A percentile compares a stretch with the other conserved stretches of the same genome.
Conservation (phyloP, 2,797 vertebrate species). For the Phalanger gymnotis region DNA sequence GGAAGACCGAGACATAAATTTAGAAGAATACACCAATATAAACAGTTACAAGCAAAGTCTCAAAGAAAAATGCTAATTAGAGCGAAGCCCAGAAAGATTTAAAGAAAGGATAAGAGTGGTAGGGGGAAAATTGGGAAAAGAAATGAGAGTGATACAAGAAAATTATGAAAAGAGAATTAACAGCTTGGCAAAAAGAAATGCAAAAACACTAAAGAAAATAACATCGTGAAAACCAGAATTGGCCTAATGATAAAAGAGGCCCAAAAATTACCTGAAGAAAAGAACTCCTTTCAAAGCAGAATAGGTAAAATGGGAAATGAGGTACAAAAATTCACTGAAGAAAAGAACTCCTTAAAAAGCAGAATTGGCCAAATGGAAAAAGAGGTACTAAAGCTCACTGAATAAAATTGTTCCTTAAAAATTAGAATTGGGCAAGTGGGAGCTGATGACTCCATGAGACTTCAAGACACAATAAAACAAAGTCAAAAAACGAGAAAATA, state of each 20-base stretch:
- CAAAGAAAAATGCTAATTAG: neutral
- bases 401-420: neutral
- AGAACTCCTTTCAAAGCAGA: neutral
- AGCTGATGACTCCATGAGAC: neutral
- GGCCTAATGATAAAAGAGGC: neutral
- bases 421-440: neutral
- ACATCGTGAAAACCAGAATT: neutral
- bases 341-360: neutral
- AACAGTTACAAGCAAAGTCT: neutral
- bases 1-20: neutral
- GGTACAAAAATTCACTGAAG: no score
- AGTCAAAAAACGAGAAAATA: neutral
- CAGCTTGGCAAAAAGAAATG: neutral
- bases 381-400: no score
- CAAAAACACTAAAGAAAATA: neutral
- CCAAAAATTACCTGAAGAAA: neutral
- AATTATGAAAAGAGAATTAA: neutral
- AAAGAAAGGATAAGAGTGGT: neutral
- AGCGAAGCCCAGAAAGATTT: neutral
- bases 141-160: neutral
- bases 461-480: neutral
- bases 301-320: neutral
- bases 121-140: neutral
- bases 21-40: neutral
- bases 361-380: neutral